phyloP scores from a whole-genome alignment of 1,140 invertebrate species.

The Eumeta japonica region DNA sequence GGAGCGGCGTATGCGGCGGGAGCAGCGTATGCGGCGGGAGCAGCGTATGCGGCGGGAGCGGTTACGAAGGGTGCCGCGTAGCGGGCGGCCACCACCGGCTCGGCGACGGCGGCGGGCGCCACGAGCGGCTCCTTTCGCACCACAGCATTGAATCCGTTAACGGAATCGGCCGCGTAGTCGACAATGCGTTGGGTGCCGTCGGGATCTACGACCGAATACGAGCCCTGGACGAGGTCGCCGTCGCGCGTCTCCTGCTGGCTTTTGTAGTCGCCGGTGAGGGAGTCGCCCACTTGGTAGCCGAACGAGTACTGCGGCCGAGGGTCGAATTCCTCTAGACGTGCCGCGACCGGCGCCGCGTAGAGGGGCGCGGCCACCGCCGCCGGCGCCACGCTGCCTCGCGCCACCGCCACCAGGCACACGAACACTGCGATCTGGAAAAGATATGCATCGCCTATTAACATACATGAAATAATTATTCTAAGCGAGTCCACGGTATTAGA shows the following conservation, averaged over 20 bases:
- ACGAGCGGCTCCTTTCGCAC: slow-evolving; percentile 46
- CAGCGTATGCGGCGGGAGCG: no score
- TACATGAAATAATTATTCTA: no score
- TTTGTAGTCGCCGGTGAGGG: slow-evolving; percentile 54
- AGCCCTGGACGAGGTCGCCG: slow-evolving; percentile 65
- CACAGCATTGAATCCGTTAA: slow-evolving; percentile 58
- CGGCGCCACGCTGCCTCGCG: slow-evolving; percentile 18
- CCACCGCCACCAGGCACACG: slow-evolving; percentile 34
- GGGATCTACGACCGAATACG: slow-evolving; percentile 63
- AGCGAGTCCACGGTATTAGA: no score
- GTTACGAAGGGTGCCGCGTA: slow-evolving; percentile 17
- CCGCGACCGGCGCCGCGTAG: slow-evolving; percentile 32
- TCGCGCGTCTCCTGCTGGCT: slow-evolving; percentile 48
- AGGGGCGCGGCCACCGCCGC: slow-evolving; percentile 36
- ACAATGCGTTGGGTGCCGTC: slow-evolving; percentile 67
- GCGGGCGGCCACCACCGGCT: no score
- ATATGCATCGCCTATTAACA: no score
- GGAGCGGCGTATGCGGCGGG: slow-evolving; percentile 14
- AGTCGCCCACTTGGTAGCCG: slow-evolving; percentile 67
- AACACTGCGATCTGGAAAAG: slow-evolving; percentile 36
- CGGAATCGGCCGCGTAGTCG: slow-evolving; percentile 61
- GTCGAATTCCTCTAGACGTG: slow-evolving; percentile 52
- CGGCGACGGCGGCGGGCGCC: slow-evolving; percentile 30
- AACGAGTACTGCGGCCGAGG: slow-evolving; percentile 66
- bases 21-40: slow-evolving; percentile 8